A percentile compares a stretch with the other conserved stretches of the same genome.
These are phyloP conservation scores for Tiliqua scincoides DNA, from an alignment of 2,113 vertebrate species.

Conservation along the genomic window DNA sequence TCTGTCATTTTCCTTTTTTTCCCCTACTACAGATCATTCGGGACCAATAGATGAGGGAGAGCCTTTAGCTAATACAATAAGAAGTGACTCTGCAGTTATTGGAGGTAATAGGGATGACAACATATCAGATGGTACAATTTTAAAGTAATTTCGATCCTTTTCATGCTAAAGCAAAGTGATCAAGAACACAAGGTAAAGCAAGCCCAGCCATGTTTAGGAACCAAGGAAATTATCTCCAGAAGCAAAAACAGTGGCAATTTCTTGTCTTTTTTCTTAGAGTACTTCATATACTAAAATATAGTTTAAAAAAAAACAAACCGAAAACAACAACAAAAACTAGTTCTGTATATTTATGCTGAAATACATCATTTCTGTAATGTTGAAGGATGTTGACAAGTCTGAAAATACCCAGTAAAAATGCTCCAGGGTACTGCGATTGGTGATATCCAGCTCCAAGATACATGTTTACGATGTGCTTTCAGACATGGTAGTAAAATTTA, in stretches of 20 bases:
- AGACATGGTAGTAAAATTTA: background rate
- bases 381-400: background rate
- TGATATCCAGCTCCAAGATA: background rate
- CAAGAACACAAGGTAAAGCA: background rate
- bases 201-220: background rate
- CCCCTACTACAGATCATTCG: conserved; percentile 84
- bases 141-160: background rate
- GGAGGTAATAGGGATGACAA: conserved; percentile 84
- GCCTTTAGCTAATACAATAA: conserved; percentile 84
- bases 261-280: background rate
- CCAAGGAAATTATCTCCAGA: background rate
- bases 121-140: background rate
- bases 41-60: conserved; percentile 84
- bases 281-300: background rate
- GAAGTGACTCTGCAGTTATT: conserved; percentile 89
- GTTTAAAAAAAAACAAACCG: too few relatives aligned
- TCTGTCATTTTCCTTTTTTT: conserved; percentile 15
- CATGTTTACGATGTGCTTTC: background rate
- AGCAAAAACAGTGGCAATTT: background rate
- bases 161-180: background rate
- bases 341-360: background rate
- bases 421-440: too few relatives aligned
- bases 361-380: too few relatives aligned
- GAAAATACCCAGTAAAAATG: background rate
- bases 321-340: too few relatives aligned